Evolutionary conservation across 2,113 vertebrate species (phyloP), one percentile per base, ranked within the genome.

Genomic region (Raphicerus campestris): DNA sequence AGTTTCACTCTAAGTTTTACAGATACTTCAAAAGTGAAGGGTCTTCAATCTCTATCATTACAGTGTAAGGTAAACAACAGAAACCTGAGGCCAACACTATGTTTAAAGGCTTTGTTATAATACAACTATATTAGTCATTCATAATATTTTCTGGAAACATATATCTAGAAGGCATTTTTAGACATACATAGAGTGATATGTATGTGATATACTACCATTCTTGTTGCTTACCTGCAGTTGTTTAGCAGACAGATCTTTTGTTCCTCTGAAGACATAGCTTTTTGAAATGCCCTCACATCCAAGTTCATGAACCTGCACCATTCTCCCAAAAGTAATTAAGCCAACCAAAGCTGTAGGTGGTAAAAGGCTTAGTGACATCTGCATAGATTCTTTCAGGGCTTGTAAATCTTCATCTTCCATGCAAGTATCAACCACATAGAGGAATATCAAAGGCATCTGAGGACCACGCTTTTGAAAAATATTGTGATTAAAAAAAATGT

Each of bases 331-430:
- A 75, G 99, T 99, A 98, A 99, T 99, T 95, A 99, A 99, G 45
- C 99, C 99, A 2, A 99, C 99, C 89, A 99, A 99, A 0, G 99
- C 99, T 0, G 99, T 99, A 78, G 99, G 99, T 53, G 99, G 99
- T 97, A 99, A 98, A 78, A 99, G 99, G 89, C 99, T 99, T 88
- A 99, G 98, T 0, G 99, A 99, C 99, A 99, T 99, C 97, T 99
- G 99, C 98, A 99, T 99, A 2, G 99, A 99, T 98, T 99, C 99
- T 97, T 99, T 99, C 97, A 99, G 97, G 10, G 99, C 99, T 96
- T 99, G 99, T 96, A 99, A 99, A 97, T 99, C 99, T 97, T 99
- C 99, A 96, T 99, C 99, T 98, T 99, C 99, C 99, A 99, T 99
- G 92, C 99, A 99, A 0, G 99, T 99, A 98, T 99, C 99, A 98